A percentile compares a stretch with the other conserved stretches of the same genome.
Evolutionary conservation across 2,797 vertebrate species (phyloP).

Genomic region (Labeo calbasu): DNA sequence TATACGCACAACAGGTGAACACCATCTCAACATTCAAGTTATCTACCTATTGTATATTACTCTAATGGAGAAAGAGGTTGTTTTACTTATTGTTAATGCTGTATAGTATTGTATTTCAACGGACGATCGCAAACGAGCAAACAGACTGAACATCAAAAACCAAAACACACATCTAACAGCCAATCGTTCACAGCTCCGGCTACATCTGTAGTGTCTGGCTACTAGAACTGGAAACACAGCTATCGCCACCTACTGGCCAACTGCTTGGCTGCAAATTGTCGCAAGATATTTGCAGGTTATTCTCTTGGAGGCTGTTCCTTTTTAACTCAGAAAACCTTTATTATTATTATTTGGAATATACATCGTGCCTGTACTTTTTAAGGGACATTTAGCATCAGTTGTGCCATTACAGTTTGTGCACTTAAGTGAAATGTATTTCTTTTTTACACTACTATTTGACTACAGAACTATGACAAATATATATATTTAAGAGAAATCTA

Average conservation of each 20-base stretch:
- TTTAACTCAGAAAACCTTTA: not conserved
- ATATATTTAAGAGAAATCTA: not conserved
- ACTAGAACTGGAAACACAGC: not conserved
- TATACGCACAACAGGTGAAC: constrained; percentile 39
- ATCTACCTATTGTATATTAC: not conserved
- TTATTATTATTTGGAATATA: not conserved
- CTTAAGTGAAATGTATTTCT: too few relatives aligned
- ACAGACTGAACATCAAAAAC: not conserved
- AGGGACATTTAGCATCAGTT: not conserved
- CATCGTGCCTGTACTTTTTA: not conserved
- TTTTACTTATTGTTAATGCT: not conserved
- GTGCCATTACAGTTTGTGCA: not conserved
- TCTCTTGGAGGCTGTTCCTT: not conserved
- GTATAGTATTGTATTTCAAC: not conserved
- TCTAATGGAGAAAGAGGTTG: not conserved
- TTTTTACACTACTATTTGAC: too few relatives aligned
- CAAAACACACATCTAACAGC: constrained; percentile 2
- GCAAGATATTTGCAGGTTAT: not conserved
- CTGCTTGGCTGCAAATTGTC: not conserved
- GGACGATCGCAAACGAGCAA: not conserved
- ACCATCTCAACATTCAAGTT: constrained; percentile 26
- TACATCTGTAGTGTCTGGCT: not conserved
- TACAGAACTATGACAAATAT: not conserved
- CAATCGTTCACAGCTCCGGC: not conserved
- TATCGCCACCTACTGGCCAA: not conserved